Evolutionary conservation across 2,113 vertebrate species (phyloP).

Genomic region (Apaloderma vittatum): DNA sequence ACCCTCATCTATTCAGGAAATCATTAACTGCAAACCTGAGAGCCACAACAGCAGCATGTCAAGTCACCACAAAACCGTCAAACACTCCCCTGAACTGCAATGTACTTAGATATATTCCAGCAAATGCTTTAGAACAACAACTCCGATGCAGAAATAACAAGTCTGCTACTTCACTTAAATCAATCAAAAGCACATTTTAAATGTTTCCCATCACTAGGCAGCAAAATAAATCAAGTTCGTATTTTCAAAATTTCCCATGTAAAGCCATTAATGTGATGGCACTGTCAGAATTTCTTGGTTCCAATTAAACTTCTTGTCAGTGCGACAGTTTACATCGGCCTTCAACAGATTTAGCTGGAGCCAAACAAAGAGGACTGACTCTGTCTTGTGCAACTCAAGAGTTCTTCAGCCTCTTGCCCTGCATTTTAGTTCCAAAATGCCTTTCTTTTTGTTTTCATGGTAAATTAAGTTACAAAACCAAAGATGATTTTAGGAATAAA

Average conservation of each 20-base stretch:
- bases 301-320: background rate
- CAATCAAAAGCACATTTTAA: constrained; percentile 9
- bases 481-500: background rate
- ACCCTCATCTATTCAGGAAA: constrained; percentile 13
- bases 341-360: background rate
- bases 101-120: background rate
- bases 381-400: background rate
- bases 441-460: background rate
- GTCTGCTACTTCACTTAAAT: background rate
- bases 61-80: background rate
- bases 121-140: background rate
- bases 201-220: background rate
- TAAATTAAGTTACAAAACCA: background rate
- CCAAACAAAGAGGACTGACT: background rate
- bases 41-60: background rate
- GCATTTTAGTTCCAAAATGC: background rate
- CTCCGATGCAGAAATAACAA: background rate
- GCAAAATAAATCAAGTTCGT: background rate
- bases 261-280: background rate
- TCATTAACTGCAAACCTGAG: constrained; percentile 12
- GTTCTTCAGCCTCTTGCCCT: background rate
- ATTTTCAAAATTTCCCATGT: background rate
- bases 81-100: background rate
- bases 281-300: background rate
- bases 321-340: background rate